These are phyloP conservation scores for Lamprologus callipterus DNA, from an alignment of 2,113 vertebrate genomes.

Conservation along the genomic window DNA sequence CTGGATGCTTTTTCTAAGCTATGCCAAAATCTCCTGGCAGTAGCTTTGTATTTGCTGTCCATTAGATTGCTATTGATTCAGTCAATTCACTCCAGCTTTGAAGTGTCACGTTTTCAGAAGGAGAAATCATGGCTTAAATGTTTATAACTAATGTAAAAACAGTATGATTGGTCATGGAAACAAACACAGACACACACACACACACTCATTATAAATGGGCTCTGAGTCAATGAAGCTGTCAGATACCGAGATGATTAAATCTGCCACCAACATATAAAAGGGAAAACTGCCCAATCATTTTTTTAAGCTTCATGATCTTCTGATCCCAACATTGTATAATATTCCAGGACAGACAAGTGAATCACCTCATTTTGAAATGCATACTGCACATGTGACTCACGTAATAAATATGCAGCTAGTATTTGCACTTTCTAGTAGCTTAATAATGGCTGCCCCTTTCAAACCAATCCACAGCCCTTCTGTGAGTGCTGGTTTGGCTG, in stretches of 20 bases:
- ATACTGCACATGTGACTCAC: background rate
- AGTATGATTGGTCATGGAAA: background rate
- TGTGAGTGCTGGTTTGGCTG: background rate
- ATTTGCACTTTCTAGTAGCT: background rate
- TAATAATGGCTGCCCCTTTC: background rate
- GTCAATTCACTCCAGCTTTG: background rate
- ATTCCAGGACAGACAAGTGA: background rate
- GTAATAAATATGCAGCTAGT: background rate
- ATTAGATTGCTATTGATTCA: background rate
- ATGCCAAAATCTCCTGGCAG: background rate
- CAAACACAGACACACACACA: background rate
- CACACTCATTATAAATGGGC: background rate
- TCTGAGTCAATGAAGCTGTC: background rate
- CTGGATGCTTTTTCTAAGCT: background rate
- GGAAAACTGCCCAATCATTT: background rate
- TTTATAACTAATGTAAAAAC: background rate
- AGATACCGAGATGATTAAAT: background rate
- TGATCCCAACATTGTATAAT: background rate
- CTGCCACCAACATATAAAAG: background rate
- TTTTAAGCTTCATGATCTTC: background rate
- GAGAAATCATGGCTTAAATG: background rate
- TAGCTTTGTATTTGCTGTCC: background rate
- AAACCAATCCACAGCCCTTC: background rate
- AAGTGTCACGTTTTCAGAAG: background rate
- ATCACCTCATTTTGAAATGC: background rate